These are phyloP conservation scores for Cheilosia vulpina DNA, from an alignment of 2,888 invertebrate genomes.

Conservation along the genomic window DNA sequence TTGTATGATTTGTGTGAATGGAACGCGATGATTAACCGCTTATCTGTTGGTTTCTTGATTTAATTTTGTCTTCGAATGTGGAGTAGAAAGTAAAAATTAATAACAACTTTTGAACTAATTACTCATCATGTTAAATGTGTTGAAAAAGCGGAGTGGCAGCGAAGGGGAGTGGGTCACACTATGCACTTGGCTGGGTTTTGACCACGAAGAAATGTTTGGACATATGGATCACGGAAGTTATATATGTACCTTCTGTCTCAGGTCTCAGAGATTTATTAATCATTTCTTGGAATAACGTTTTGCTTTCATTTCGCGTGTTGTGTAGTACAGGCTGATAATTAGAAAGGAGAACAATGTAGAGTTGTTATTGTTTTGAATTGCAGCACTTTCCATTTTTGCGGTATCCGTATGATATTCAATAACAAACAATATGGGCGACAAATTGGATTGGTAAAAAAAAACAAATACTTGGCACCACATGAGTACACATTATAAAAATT, in stretches of 20 bases:
- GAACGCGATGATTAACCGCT: conserved; percentile 36
- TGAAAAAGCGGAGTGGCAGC: background rate
- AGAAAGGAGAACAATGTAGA: conserved; percentile 38
- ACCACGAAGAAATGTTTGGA: conserved; percentile 5
- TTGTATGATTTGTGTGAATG: conserved; percentile 14
- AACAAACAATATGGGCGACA: background rate
- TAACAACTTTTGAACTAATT: conserved; percentile 25
- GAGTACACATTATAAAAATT: no score
- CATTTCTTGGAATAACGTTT: conserved; percentile 16
- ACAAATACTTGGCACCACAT: no score
- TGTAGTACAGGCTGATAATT: conserved; percentile 13
- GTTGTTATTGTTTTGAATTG: conserved; percentile 13
- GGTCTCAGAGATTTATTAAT: conserved; percentile 42
- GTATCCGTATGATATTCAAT: background rate
- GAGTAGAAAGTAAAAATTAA: conserved; percentile 32
- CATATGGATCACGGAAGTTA: conserved; percentile 11
- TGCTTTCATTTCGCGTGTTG: conserved; percentile 3
- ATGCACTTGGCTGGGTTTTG: conserved; percentile 23
- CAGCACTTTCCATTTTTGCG: conserved; percentile 24
- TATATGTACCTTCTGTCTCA: background rate
- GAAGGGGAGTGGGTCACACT: background rate
- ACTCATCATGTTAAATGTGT: conserved; percentile 4
- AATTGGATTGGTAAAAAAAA: background rate
- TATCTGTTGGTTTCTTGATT: conserved; percentile 11
- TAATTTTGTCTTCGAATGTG: conserved; percentile 21